A percentile compares a stretch with the other conserved stretches of the same genome.
Conservation (phyloP, 2,888 invertebrate species). For the Phanerotoma sp. region DNA sequence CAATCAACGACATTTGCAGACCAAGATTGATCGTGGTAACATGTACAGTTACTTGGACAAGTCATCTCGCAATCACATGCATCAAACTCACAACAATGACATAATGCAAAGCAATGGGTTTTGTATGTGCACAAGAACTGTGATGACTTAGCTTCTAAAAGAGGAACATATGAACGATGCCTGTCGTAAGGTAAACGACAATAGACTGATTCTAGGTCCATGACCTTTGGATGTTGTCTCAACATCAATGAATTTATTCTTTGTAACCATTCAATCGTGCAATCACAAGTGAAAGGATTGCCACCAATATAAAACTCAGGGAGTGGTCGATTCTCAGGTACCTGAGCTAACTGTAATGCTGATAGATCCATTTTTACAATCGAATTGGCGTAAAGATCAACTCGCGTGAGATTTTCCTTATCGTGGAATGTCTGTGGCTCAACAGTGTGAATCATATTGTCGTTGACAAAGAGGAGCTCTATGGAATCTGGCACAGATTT, state of each 20-base stretch:
- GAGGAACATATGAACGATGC: conserved; percentile 79
- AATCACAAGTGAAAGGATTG: conserved; percentile 93
- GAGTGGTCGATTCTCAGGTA: conserved; percentile 72
- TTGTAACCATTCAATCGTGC: conserved; percentile 95
- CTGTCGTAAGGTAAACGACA: conserved; percentile 85
- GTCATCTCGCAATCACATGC: conserved; percentile 98
- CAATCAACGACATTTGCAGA: conserved; percentile 91
- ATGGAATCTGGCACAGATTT: conserved; percentile 81
- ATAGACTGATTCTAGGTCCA: conserved; percentile 87
- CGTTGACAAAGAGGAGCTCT: conserved; percentile 83
- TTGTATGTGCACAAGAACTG: conserved; percentile 92
- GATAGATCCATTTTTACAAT: conserved; percentile 88
- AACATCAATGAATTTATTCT: conserved; percentile 83
- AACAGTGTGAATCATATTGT: conserved; percentile 82
- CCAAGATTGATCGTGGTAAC: conserved; percentile 94
- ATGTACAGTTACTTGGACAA: conserved; percentile 90
- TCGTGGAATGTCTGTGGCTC: conserved; percentile 88
- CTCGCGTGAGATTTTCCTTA: conserved; percentile 85
- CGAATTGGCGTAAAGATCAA: conserved; percentile 91
- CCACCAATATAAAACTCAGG: conserved; percentile 93
- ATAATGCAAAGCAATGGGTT: conserved; percentile 90
- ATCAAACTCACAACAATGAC: conserved; percentile 96
- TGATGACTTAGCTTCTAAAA: conserved; percentile 82
- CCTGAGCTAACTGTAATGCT: conserved; percentile 79
- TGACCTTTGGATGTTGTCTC: conserved; percentile 84